phyloP scores from a whole-genome alignment of 2,797 vertebrate species.

The Danio aesculapii region DNA sequence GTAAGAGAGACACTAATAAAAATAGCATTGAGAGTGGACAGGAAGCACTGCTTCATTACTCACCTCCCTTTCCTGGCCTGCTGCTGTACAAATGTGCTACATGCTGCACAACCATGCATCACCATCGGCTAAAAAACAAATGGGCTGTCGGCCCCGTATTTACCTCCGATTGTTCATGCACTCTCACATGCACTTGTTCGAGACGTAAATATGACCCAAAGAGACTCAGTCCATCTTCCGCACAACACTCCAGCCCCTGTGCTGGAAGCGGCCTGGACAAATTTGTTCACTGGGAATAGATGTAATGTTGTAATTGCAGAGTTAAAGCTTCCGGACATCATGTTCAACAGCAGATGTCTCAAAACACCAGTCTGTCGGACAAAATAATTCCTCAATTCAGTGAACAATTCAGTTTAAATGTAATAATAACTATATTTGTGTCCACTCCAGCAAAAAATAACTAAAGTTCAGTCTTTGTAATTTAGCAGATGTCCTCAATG shows the following conservation, averaged over 20 bases:
- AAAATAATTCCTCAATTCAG: background rate
- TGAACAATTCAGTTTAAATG: background rate
- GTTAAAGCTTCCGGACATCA: background rate
- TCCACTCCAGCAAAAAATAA: too few relatives aligned
- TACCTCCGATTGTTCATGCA: constrained; percentile 87
- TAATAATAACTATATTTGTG: too few relatives aligned
- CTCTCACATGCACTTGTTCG: constrained; percentile 71
- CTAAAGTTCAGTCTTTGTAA: too few relatives aligned
- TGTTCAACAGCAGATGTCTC: background rate
- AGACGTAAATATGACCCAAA: constrained; percentile 37
- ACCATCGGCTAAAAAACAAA: constrained; percentile 81
- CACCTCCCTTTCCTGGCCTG: constrained; percentile 79
- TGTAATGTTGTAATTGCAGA: constrained; percentile 21
- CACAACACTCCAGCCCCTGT: background rate
- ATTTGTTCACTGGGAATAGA: constrained; percentile 26
- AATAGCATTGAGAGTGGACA: constrained; percentile 86
- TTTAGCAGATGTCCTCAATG: too few relatives aligned
- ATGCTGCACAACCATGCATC: constrained; percentile 88
- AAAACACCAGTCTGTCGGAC: background rate
- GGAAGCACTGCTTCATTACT: constrained; percentile 86
- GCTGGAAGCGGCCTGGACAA: background rate
- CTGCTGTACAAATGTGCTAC: constrained; percentile 87
- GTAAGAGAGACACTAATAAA: constrained; percentile 86
- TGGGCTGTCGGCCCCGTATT: constrained; percentile 83
- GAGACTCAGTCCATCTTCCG: constrained; percentile 30